Base-by-base conservation (phyloP, 2,797 vertebrate species). In the Darevskia nairensis region DNA sequence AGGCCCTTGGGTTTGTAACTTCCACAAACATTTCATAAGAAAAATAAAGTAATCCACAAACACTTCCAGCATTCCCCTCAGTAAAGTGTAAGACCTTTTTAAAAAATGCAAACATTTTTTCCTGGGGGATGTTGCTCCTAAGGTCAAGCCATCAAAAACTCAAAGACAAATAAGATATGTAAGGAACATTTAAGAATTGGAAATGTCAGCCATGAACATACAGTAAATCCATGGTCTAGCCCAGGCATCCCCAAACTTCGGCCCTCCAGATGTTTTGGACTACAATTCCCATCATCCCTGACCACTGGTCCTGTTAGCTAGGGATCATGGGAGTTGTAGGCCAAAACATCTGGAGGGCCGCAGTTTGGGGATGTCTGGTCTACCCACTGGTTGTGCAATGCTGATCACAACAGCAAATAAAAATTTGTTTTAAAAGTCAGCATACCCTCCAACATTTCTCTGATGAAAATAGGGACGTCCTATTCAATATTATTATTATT, bases 131-230 rank as follows among this genome's bases (percentile, higher is more conserved):
- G 32, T 66, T 23, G 81, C 80, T 39, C 78, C 46, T 32, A 64
- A 8, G 66, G 80, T 87, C 8, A 78, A 81, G 0, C 41, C 71
- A 29, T 72, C 89, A 89, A n/a, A 82, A 68, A 35, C 44, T 61
- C 81, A 72, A 35, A 25, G 72, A 50, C 59, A 72, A 86, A 86
- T 78, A 89, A 87, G 50, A 69, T 7, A 32, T 68, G n/a, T 44
- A 80, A 84, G 76, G 74, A 81, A 80, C n/a, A 19, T 88, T 59
- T 87, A 1, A 85, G 59, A 66, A 41, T 86, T 92, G 87, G 2
- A 27, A 75, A 80, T 55, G 80, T 80, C 66, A 6, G 2, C 29
- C 61, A 82, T 44, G 68, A 79, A 32, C 1, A 27, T 1, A 55
- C 23, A 55, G 82, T 46, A 55, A 83, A 55, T 4, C 32, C 68